phyloP scores from a whole-genome alignment of 2,113 vertebrate species.

The Tragulus kanchil region DNA sequence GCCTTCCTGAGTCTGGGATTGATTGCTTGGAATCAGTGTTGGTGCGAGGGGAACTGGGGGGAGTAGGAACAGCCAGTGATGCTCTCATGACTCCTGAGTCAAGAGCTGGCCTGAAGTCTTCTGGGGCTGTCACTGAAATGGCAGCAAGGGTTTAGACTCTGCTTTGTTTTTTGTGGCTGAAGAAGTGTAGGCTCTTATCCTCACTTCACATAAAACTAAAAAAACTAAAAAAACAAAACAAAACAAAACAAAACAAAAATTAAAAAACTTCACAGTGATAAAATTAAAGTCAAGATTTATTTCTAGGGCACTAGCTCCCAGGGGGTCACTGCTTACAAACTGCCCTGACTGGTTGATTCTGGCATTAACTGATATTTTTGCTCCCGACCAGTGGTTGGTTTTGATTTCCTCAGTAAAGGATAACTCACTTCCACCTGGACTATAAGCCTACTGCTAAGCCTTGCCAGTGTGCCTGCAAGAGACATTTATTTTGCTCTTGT shows the following conservation, averaged over 20 bases:
- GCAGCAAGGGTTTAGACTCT: neutral
- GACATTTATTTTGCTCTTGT: neutral
- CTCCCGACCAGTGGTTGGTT: neutral
- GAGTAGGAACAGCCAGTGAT: neutral
- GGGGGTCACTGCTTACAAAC: neutral
- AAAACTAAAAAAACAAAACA: neutral
- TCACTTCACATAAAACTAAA: conserved; percentile 9
- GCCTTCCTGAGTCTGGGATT: neutral
- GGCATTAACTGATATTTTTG: neutral
- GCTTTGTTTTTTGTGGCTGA: neutral
- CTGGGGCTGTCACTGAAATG: neutral
- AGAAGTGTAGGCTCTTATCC: conserved; percentile 9
- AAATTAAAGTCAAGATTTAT: neutral
- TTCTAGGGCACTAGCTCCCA: neutral
- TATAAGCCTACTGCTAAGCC: neutral
- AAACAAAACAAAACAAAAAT: too few relatives aligned
- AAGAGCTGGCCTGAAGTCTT: neutral
- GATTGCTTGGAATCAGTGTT: neutral
- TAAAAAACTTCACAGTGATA: neutral
- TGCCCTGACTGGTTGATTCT: neutral
- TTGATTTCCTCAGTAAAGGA: neutral
- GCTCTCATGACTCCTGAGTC: neutral
- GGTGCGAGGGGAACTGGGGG: neutral
- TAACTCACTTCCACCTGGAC: neutral
- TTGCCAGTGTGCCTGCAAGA: neutral